Conservation (phyloP, 2,797 vertebrate species). For the Anguilla pacifica region DNA sequence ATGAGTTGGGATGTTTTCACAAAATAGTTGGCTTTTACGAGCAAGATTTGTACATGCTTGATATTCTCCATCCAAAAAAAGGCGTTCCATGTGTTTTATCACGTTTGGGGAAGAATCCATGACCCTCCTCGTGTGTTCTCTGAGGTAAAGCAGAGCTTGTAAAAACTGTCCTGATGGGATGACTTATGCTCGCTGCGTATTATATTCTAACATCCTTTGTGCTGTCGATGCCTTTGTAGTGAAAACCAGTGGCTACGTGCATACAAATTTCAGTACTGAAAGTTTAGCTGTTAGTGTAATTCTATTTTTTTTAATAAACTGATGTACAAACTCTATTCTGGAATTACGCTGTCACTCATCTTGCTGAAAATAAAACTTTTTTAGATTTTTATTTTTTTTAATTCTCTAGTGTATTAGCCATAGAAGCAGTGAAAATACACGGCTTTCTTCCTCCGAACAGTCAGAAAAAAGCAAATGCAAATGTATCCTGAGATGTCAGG, state of each 20-base stretch:
- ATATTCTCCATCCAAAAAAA: background rate
- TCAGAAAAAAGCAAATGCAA: background rate
- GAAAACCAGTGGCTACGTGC: background rate
- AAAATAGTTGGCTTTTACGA: background rate
- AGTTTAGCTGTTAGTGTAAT: background rate
- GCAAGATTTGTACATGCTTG: background rate
- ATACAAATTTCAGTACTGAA: background rate
- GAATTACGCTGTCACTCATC: background rate
- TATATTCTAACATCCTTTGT: background rate
- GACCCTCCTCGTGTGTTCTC: background rate
- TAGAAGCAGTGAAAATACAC: background rate
- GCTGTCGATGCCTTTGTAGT: background rate
- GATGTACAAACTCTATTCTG: background rate
- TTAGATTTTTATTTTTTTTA: background rate
- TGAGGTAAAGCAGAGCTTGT: background rate
- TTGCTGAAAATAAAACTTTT: background rate
- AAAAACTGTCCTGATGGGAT: background rate
- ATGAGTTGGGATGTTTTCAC: background rate
- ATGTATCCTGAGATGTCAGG: background rate
- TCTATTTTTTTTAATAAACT: background rate
- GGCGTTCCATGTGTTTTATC: background rate
- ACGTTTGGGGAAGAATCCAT: background rate
- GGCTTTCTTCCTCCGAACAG: background rate
- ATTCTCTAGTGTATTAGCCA: background rate
- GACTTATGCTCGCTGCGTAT: background rate